Conservation (phyloP, 2,113 vertebrate genomes). For the Cynopterus brachyotis region DNA sequence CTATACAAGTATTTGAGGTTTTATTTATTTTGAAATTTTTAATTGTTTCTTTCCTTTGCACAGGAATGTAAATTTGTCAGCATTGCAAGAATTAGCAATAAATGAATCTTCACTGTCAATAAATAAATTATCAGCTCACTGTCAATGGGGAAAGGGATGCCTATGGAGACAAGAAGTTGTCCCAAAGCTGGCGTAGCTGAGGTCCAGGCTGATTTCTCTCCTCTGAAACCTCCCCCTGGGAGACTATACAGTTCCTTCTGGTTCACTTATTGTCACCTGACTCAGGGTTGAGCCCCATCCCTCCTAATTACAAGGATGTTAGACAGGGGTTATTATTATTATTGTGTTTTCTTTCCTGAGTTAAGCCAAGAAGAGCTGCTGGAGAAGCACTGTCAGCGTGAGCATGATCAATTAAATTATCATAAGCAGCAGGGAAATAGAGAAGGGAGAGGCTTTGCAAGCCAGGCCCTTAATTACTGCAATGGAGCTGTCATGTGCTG, state of each 20-base stretch:
- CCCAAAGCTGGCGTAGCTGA: not conserved
- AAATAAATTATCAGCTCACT: slow-evolving; percentile 40
- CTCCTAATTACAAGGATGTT: slow-evolving; percentile 76
- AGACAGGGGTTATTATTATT: slow-evolving; percentile 42
- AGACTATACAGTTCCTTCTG: not conserved
- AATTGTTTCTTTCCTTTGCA: not conserved
- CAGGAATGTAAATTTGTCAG: slow-evolving; percentile 51
- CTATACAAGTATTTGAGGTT: slow-evolving; percentile 34
- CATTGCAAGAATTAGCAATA: slow-evolving; percentile 47
- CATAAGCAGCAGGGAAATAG: slow-evolving; percentile 68
- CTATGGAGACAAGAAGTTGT: slow-evolving; percentile 23
- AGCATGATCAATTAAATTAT: slow-evolving; percentile 78
- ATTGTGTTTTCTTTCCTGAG: slow-evolving; percentile 39
- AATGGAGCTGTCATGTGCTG: slow-evolving; percentile 63
- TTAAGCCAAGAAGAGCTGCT: slow-evolving; percentile 75
- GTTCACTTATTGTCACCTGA: slow-evolving; percentile 54
- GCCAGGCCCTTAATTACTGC: slow-evolving; percentile 58
- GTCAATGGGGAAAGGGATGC: not conserved
- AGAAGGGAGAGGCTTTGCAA: not conserved
- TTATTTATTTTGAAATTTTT: slow-evolving; percentile 58
- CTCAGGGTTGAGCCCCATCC: slow-evolving; percentile 58
- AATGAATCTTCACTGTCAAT: slow-evolving; percentile 53
- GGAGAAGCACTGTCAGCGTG: slow-evolving; percentile 64
- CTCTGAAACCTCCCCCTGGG: not conserved
- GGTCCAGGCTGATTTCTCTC: not conserved